phyloP scores from a whole-genome alignment of 2,888 invertebrate genomes.

The Epirrhoe alternata region DNA sequence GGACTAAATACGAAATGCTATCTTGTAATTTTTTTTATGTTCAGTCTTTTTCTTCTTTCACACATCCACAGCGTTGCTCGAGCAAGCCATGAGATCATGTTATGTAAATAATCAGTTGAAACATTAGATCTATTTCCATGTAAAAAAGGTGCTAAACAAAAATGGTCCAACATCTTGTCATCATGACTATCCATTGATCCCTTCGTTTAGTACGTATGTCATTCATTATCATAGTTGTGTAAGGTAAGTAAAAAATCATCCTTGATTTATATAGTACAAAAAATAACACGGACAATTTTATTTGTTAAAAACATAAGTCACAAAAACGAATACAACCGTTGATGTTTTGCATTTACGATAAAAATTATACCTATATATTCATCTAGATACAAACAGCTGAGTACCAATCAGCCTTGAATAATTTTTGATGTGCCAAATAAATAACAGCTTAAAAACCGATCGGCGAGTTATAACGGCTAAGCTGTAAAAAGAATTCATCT shows the following conservation, averaged over 20 bases:
- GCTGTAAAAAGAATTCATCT: neutral
- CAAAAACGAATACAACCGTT: neutral
- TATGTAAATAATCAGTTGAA: no score
- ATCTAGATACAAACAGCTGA: neutral
- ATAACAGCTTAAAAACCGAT: neutral
- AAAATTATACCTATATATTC: neutral
- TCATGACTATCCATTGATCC: neutral
- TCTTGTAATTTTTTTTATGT: neutral
- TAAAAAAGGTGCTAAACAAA: neutral
- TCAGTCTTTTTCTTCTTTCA: no score
- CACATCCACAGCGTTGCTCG: no score
- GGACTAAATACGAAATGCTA: slow-evolving; percentile 9
- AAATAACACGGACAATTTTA: neutral
- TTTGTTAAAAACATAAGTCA: slow-evolving; percentile 8
- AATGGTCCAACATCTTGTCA: neutral
- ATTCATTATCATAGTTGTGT: no score
- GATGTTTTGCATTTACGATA: neutral
- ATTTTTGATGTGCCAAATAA: neutral
- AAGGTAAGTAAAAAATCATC: neutral
- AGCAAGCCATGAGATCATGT: no score
- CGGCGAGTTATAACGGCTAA: neutral
- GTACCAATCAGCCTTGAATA: neutral
- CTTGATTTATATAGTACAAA: slow-evolving; percentile 4
- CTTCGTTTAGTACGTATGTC: neutral
- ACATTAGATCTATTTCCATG: neutral